Evolutionary conservation across 2,888 invertebrate genomes (phyloP), one percentile per base, ranked within the genome.

Genomic region (Saturnia pavonia): DNA sequence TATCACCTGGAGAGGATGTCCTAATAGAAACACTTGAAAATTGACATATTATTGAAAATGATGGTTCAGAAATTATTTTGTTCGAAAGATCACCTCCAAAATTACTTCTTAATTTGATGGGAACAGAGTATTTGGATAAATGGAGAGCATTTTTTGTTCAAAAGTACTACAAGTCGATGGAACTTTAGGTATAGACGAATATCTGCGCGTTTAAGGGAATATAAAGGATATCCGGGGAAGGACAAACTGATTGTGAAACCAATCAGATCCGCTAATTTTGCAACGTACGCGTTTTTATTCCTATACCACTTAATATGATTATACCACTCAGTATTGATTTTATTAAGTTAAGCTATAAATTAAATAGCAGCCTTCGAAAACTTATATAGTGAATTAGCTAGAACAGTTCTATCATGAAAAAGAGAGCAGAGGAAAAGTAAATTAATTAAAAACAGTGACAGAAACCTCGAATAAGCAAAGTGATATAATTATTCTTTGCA

Each of bases 401-500:
- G 22, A 54, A 9, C 9, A 54, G n/a, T 7, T 22, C 0, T 54
- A 0, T 54, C 11, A 11, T 0, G 22, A 27, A 1, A 0, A 60
- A 60, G 57, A 12, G 14, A 27, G 16, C 6, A 27, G 11, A 54
- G 9, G 54, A 14, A 4, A 43, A 54, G 22, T 22, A 4, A 51
- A 8, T 6, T 48, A 48, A 16, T n/a, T 1, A 11, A 60, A 60
- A 27, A 60, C 12, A 25, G 3, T 60, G 14, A 11, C 12, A 57
- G 22, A 12, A 57, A 8, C 25, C 25, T 1, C 25, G 11, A 57
- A 25, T 16, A 57, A 1, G 25, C 4, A 60, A 60, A 25, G 7
- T 60, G 16, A 60, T 27, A 14, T 1, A 16, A 27, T 65, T 57
- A 43, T 25, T 67, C n/a, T 74, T 82, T 82, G 2, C 81, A 94